Conservation (phyloP, 2,113 vertebrate genomes). For the Astur gentilis region DNA sequence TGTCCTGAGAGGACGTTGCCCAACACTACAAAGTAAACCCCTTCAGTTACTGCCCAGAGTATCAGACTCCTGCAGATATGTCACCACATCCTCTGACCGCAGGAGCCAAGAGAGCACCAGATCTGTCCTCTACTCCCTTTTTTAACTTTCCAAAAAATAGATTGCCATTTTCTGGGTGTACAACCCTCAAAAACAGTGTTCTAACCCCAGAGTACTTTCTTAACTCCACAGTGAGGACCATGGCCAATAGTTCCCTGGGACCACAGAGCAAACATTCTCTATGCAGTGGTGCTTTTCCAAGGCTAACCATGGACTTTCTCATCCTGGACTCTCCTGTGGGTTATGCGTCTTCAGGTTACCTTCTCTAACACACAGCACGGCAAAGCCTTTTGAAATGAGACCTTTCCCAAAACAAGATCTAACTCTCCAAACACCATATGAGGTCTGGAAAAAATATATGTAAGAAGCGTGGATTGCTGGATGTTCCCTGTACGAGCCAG, state of each 20-base stretch:
- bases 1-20: background rate
- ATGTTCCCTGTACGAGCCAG: background rate
- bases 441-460: fast-evolving
- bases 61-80: fast-evolving
- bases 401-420: background rate
- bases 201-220: background rate
- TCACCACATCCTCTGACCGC: background rate
- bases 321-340: background rate
- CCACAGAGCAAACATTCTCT: background rate
- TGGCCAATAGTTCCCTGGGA: background rate
- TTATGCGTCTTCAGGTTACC: background rate
- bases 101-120: background rate
- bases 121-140: background rate
- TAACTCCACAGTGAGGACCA: background rate
- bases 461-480: background rate
- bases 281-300: background rate
- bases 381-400: background rate
- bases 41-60: background rate
- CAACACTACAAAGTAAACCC: background rate
- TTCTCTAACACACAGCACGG: background rate
- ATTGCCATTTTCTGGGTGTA: background rate
- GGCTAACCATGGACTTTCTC: background rate
- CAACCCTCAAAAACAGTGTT: background rate
- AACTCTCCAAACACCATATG: background rate
- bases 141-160: background rate